phyloP scores from a whole-genome alignment of 1,140 invertebrate species.

The Carcinoscorpius rotundicauda region DNA sequence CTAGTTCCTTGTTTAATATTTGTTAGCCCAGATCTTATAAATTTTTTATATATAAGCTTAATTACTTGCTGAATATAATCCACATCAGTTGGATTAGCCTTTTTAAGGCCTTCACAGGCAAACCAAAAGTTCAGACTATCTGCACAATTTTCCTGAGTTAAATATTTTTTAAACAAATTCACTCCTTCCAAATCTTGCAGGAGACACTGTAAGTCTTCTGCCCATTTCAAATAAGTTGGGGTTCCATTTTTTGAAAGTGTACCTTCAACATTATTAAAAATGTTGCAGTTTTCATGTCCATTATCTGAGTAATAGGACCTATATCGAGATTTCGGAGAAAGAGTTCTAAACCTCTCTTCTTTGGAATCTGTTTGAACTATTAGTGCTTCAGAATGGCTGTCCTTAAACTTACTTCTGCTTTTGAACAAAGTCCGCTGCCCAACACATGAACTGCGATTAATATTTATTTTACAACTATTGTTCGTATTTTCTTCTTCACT shows the following conservation, averaged over 20 bases:
- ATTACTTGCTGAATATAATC: conserved; percentile 1
- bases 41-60: conserved; percentile 10
- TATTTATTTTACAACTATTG: too few relatives aligned
- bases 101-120: conserved; percentile 12
- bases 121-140: conserved; percentile 50
- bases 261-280: too few relatives aligned
- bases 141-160: conserved; percentile 58
- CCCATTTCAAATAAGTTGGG: conserved; percentile 73
- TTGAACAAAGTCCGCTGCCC: too few relatives aligned
- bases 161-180: conserved; percentile 65
- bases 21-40: conserved; percentile 24
- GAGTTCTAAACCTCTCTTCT: too few relatives aligned
- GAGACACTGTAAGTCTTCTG: conserved; percentile 61
- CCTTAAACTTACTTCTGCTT: too few relatives aligned
- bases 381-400: too few relatives aligned
- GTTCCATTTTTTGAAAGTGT: conserved; percentile 24
- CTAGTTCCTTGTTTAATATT: conserved; percentile 46
- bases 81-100: conserved; percentile 1
- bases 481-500: too few relatives aligned
- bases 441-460: too few relatives aligned
- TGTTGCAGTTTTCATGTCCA: too few relatives aligned
- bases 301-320: too few relatives aligned
- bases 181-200: conserved; percentile 75
- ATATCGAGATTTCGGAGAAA: too few relatives aligned
- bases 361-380: too few relatives aligned